Evolutionary conservation across 2,888 invertebrate species (phyloP).

Genomic region (Acronicta psi): DNA sequence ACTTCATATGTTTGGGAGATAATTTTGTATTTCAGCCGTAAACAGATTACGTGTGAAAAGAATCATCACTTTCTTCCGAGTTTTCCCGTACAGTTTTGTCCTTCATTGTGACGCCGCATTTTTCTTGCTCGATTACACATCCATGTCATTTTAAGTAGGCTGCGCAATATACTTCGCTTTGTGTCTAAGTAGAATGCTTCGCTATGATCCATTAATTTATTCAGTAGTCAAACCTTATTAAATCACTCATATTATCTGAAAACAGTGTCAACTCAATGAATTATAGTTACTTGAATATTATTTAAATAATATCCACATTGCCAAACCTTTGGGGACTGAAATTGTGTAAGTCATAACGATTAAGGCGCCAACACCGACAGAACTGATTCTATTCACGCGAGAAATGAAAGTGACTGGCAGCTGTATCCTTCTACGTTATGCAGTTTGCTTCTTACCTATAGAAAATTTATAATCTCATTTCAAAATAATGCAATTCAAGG

Average conservation of each 20-base stretch:
- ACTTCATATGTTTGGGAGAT: constrained; percentile 88
- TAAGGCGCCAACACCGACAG: constrained; percentile 60
- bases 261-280: constrained; percentile 53
- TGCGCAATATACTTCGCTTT: constrained; percentile 8
- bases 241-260: constrained; percentile 48
- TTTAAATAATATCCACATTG: constrained; percentile 51
- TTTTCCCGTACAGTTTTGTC: constrained; percentile 68
- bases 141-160: constrained; percentile 36
- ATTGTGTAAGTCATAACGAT: constrained; percentile 68
- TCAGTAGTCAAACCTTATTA: constrained; percentile 30
- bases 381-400: constrained; percentile 83
- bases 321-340: constrained; percentile 58
- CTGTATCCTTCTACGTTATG: constrained; percentile 52
- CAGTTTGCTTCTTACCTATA: constrained; percentile 30
- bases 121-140: constrained; percentile 71
- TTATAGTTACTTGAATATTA: constrained; percentile 58
- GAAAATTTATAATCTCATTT: constrained; percentile 51
- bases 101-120: constrained; percentile 77
- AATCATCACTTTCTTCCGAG: constrained; percentile 75
- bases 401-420: constrained; percentile 83
- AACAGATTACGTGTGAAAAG: constrained; percentile 87
- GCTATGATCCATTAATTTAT: constrained; percentile 35
- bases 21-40: constrained; percentile 88
- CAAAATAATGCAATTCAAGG: constrained; percentile 38
- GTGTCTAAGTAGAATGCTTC: constrained; percentile 23